Percentiles rank a stretch among this genome's conserved stretches.
These are phyloP conservation scores for Apis florea DNA, from an alignment of 1,140 invertebrate species.

Conservation along the genomic window DNA sequence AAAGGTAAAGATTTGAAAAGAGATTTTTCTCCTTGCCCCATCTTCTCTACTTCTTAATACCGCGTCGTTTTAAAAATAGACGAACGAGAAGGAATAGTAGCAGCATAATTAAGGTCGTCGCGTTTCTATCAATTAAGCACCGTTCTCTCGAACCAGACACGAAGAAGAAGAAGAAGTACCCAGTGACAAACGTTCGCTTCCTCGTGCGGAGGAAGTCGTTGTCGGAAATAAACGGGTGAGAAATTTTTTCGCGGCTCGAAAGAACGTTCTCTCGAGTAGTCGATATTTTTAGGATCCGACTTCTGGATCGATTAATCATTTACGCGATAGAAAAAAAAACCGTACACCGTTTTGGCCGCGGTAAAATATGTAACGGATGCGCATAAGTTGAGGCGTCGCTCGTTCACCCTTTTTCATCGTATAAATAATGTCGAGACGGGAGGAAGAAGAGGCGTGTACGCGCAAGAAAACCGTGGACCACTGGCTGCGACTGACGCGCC, in stretches of 20 bases:
- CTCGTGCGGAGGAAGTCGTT: neutral
- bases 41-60: too few relatives aligned
- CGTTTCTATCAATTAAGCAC: slow-evolving; percentile 22
- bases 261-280: neutral
- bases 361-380: slow-evolving; percentile 53
- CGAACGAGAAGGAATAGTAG: neutral
- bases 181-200: neutral
- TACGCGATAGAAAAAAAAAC: slow-evolving; percentile 45
- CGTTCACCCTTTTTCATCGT: slow-evolving; percentile 43
- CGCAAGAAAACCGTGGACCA: slow-evolving; percentile 25
- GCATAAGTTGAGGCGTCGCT: slow-evolving; percentile 11
- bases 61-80: neutral
- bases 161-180: too few relatives aligned
- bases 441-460: slow-evolving; percentile 5
- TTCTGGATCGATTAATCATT: slow-evolving; percentile 68
- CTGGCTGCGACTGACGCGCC: neutral
- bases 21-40: neutral
- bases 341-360: neutral
- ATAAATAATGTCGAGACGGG: slow-evolving; percentile 64
- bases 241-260: neutral
- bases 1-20: neutral
- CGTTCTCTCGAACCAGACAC: neutral
- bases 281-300: slow-evolving; percentile 60
- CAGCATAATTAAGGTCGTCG: neutral
- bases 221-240: slow-evolving; percentile 13